phyloP scores from a whole-genome alignment of 2,888 invertebrate species.

The Diadegma fenestrale region DNA sequence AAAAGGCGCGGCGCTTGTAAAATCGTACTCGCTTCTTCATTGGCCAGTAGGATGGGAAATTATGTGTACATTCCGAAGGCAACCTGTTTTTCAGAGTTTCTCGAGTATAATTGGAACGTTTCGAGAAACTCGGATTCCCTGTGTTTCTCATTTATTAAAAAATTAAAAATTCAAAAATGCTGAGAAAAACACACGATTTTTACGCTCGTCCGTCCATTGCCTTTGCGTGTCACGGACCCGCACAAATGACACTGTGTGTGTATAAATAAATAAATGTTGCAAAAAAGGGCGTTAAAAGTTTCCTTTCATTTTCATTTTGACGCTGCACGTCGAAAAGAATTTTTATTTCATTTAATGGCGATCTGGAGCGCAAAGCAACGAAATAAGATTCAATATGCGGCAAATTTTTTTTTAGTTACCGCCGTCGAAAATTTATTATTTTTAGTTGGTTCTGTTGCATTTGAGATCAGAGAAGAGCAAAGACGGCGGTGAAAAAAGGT shows the following conservation, averaged over 20 bases:
- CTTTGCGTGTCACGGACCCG: not conserved
- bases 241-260: not conserved
- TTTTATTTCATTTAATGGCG: too few relatives aligned
- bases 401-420: not conserved
- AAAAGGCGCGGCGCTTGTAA: slow-evolving; percentile 83
- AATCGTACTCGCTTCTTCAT: slow-evolving; percentile 81
- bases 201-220: slow-evolving; percentile 14
- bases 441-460: slow-evolving; percentile 26
- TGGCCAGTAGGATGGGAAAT: slow-evolving; percentile 81
- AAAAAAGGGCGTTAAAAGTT: not conserved
- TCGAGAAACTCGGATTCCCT: slow-evolving; percentile 63
- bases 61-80: slow-evolving; percentile 81
- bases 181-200: not conserved
- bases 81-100: slow-evolving; percentile 82
- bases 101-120: slow-evolving; percentile 83
- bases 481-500: slow-evolving; percentile 40
- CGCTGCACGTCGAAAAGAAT: not conserved
- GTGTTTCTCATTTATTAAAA: slow-evolving; percentile 19
- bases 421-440: slow-evolving; percentile 24
- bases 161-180: not conserved
- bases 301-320: not conserved
- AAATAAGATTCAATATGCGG: not conserved
- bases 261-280: not conserved
- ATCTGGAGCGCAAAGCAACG: not conserved
- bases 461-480: slow-evolving; percentile 49